These are phyloP conservation scores for Nomada ruficornis DNA, from an alignment of 2,888 invertebrate species.

Conservation along the genomic window DNA sequence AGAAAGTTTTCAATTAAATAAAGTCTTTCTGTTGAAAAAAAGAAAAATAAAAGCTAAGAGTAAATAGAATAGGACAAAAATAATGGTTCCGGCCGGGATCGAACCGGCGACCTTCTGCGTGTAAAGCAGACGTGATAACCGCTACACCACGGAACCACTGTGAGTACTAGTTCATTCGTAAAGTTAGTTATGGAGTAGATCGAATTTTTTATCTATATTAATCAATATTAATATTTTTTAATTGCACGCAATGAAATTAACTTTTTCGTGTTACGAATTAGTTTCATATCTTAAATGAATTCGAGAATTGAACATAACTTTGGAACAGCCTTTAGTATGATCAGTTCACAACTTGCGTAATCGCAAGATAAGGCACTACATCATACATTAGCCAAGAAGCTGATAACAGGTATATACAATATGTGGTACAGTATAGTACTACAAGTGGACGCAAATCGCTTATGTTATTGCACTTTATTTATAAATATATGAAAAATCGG, in stretches of 20 bases:
- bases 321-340: too few relatives aligned
- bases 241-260: neutral
- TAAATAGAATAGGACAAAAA: conserved; percentile 50
- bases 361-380: too few relatives aligned
- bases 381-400: too few relatives aligned
- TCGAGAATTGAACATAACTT: too few relatives aligned
- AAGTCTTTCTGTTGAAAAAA: too few relatives aligned
- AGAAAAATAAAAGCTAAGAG: too few relatives aligned
- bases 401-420: too few relatives aligned
- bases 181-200: rapidly evolving
- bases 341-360: too few relatives aligned
- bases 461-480: conserved; percentile 60
- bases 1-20: too few relatives aligned
- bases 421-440: neutral
- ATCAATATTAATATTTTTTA: neutral
- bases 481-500: conserved; percentile 60
- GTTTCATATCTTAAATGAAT: neutral
- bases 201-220: neutral
- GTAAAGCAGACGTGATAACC: conserved; percentile 83
- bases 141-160: conserved; percentile 80
- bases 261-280: neutral
- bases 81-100: conserved; percentile 82
- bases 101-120: conserved; percentile 83
- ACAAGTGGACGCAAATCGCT: neutral
- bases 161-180: rapidly evolving